Evolutionary conservation across 2,888 invertebrate genomes (phyloP).

Genomic region (Ormyrus pomaceus): DNA sequence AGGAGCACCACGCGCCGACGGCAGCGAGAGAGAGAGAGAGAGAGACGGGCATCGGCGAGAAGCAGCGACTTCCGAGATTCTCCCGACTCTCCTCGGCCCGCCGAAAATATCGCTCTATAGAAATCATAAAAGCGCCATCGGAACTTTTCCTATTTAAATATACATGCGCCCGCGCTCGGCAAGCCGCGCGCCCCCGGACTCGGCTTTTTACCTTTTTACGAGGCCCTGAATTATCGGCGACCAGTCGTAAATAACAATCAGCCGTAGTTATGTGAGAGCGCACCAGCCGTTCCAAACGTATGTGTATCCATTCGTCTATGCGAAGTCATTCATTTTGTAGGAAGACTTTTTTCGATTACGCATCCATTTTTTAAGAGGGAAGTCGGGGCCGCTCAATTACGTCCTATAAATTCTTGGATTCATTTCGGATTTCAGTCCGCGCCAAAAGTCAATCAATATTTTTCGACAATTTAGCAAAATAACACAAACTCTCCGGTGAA

Average conservation of each 20-base stretch:
- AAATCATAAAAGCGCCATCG: slow-evolving; percentile 46
- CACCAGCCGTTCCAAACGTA: slow-evolving; percentile 9
- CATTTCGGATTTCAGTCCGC: too few relatives aligned
- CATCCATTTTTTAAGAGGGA: too few relatives aligned
- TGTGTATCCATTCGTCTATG: slow-evolving; percentile 34
- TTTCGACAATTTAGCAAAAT: too few relatives aligned
- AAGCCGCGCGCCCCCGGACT: too few relatives aligned
- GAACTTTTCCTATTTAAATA: slow-evolving; percentile 49
- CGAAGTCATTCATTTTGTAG: slow-evolving; percentile 25
- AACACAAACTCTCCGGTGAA: too few relatives aligned
- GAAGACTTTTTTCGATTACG: slow-evolving; percentile 4
- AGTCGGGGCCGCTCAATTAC: too few relatives aligned
- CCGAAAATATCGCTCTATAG: slow-evolving; percentile 40
- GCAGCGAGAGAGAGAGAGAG: not conserved
- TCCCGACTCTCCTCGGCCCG: not conserved
- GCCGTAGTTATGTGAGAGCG: slow-evolving; percentile 8
- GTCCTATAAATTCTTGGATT: too few relatives aligned
- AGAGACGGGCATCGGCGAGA: not conserved
- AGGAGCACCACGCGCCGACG: not conserved
- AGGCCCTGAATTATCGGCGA: slow-evolving; percentile 45
- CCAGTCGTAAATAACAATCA: slow-evolving; percentile 52
- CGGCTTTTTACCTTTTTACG: slow-evolving; percentile 28
- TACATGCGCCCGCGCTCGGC: not conserved
- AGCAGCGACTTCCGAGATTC: slow-evolving; percentile 26
- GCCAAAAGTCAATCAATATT: too few relatives aligned